Conservation (phyloP, 2,797 vertebrate genomes). For the Hapalemur alaotrensis region DNA sequence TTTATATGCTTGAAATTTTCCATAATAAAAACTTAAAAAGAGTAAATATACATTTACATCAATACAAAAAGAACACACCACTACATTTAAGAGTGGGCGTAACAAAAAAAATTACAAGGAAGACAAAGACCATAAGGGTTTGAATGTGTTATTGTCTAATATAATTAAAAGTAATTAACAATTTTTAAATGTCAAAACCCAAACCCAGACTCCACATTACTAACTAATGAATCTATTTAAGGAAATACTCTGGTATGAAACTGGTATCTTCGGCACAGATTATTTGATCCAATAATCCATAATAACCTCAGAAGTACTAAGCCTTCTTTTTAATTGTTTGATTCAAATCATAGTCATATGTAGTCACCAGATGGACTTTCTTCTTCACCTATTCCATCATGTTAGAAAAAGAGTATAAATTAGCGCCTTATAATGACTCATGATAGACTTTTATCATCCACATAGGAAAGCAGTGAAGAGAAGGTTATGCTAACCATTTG, state of each 20-base stretch:
- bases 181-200: slow-evolving; percentile 38
- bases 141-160: neutral
- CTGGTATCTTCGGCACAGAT: slow-evolving; percentile 23
- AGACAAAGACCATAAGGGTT: neutral
- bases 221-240: slow-evolving; percentile 25
- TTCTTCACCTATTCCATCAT: slow-evolving; percentile 66
- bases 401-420: slow-evolving; percentile 56
- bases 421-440: slow-evolving; percentile 71
- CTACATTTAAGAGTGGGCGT: neutral
- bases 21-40: neutral
- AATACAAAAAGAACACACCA: neutral
- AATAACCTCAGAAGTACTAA: slow-evolving; percentile 62
- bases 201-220: slow-evolving; percentile 41
- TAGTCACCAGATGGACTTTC: slow-evolving; percentile 67
- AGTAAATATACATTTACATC: neutral
- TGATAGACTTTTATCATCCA: slow-evolving; percentile 69
- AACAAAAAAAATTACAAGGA: slow-evolving; percentile 40
- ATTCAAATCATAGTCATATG: slow-evolving; percentile 55
- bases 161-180: slow-evolving; percentile 54
- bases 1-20: slow-evolving; percentile 6
- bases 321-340: slow-evolving; percentile 33
- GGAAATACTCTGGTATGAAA: slow-evolving; percentile 30
- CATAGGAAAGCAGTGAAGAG: slow-evolving; percentile 61
- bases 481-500: slow-evolving; percentile 71
- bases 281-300: slow-evolving; percentile 49